Conservation (phyloP, 2,888 invertebrate genomes). For the Sphecodes monilicornis region DNA sequence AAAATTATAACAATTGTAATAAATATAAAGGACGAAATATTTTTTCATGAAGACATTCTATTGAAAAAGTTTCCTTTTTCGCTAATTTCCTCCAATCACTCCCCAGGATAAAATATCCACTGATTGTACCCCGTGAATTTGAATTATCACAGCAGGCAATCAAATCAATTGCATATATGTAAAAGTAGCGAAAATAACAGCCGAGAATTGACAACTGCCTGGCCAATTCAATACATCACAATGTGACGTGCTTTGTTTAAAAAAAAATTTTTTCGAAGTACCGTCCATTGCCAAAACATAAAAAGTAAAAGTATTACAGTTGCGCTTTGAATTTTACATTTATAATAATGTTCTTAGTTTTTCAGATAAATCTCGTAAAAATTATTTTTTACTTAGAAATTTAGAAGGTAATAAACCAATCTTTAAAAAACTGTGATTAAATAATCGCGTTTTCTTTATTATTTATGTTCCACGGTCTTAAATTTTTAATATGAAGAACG, state of each 20-base stretch:
- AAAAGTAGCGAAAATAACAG: conserved; percentile 34
- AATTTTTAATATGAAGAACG: neutral
- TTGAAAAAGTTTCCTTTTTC: neutral
- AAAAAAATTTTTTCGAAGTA: neutral
- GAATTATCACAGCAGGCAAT: conserved; percentile 54
- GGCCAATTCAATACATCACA: neutral
- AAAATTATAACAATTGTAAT: neutral
- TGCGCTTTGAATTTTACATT: neutral
- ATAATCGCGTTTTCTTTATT: neutral
- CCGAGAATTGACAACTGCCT: conserved; percentile 16
- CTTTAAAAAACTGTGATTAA: neutral
- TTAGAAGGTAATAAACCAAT: neutral
- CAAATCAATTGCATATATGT: conserved; percentile 26
- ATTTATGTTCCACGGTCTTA: neutral
- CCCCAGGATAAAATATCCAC: conserved; percentile 34
- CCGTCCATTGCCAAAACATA: neutral
- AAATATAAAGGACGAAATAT: neutral
- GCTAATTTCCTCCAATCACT: conserved; percentile 26
- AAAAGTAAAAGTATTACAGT: neutral
- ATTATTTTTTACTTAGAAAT: neutral
- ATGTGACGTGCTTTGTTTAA: neutral
- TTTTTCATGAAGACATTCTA: neutral
- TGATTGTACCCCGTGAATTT: conserved; percentile 49
- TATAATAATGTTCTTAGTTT: too few species aligned
- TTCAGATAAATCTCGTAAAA: neutral